These are phyloP conservation scores for Stenotaenia linearis DNA, from an alignment of 2,888 invertebrate genomes.

Conservation along the genomic window DNA sequence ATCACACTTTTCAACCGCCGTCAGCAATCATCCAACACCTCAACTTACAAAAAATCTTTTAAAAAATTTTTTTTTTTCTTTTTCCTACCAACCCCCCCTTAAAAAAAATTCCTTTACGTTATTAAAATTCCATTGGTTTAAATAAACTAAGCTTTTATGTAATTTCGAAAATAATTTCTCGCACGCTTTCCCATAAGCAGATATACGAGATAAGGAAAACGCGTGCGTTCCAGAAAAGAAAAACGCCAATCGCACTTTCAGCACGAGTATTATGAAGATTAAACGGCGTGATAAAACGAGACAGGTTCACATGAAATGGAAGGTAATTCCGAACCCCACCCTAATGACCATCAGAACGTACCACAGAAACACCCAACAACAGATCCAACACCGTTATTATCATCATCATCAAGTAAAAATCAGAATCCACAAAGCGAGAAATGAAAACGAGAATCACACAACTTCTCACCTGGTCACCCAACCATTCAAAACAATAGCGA, in stretches of 20 bases:
- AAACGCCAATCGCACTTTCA: background rate
- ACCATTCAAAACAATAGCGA: background rate
- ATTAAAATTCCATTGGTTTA: background rate
- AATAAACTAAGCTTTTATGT: background rate
- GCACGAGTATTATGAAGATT: conserved; percentile 17
- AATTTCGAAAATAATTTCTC: background rate
- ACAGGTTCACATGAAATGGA: conserved; percentile 1
- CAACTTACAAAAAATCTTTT: background rate
- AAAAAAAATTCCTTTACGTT: background rate
- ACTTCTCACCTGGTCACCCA: background rate
- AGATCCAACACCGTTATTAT: background rate
- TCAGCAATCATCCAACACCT: background rate
- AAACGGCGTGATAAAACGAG: conserved; percentile 10
- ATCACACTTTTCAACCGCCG: background rate
- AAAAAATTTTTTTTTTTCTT: too few species aligned
- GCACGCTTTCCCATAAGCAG: background rate
- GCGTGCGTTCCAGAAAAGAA: background rate
- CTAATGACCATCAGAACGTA: conserved; percentile 20
- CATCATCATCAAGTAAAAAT: background rate
- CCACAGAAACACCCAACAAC: background rate
- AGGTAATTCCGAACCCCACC: conserved; percentile 29
- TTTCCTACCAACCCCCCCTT: background rate
- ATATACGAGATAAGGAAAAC: background rate
- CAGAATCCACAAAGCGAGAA: background rate
- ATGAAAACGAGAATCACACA: background rate